Evolutionary conservation across 1,140 invertebrate species (phyloP).

Genomic region (Streblospio benedicti): DNA sequence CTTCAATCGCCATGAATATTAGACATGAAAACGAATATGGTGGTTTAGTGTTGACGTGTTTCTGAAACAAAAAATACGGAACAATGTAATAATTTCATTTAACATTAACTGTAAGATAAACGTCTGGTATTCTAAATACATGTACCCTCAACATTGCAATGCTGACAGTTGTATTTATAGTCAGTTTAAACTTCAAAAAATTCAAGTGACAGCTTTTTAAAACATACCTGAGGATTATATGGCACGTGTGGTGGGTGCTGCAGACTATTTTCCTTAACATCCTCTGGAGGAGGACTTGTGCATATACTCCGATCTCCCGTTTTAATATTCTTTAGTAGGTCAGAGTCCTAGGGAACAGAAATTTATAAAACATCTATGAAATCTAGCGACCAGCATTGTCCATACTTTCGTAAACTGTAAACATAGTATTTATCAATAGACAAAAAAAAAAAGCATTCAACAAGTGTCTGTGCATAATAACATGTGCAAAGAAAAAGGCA

Average conservation of each 20-base stretch:
- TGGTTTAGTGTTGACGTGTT: constrained; percentile 57
- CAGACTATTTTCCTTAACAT: constrained; percentile 8
- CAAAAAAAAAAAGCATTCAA: too few relatives aligned
- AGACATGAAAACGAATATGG: constrained; percentile 91
- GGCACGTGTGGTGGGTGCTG: constrained; percentile 39
- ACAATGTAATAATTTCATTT: neutral
- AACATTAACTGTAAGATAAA: too few relatives aligned
- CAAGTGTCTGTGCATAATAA: too few relatives aligned
- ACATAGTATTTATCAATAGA: too few relatives aligned
- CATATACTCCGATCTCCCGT: constrained; percentile 1
- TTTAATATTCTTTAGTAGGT: constrained; percentile 60
- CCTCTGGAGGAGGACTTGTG: constrained; percentile 1
- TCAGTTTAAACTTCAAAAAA: neutral
- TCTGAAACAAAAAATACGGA: neutral
- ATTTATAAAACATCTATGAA: too few relatives aligned
- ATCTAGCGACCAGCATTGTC: too few relatives aligned
- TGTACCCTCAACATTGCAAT: too few relatives aligned
- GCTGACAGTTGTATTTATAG: neutral
- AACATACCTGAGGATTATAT: constrained; percentile 55
- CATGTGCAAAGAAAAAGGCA: too few relatives aligned
- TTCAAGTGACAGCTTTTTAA: too few relatives aligned
- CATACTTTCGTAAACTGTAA: too few relatives aligned
- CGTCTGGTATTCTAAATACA: too few relatives aligned
- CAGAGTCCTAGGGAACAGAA: too few relatives aligned
- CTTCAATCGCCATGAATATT: constrained; percentile 96